phyloP scores from a whole-genome alignment of 1,140 invertebrate species.

The Drosophila nigrodunni region DNA sequence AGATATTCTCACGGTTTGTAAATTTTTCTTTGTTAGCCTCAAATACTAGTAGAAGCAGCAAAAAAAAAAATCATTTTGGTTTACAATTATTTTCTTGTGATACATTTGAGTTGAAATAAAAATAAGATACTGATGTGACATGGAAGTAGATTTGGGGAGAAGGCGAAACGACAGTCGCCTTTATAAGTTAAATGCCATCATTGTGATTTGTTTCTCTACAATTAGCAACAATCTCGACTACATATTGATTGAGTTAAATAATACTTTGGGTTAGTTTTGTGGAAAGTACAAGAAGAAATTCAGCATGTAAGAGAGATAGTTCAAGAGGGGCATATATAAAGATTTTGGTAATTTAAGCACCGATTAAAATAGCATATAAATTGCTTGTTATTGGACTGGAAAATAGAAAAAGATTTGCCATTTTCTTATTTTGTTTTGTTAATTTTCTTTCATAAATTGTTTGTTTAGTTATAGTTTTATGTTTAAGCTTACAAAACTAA shows the following conservation, averaged over 20 bases:
- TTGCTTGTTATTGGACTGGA: slow-evolving; percentile 40
- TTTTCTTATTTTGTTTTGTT: slow-evolving; percentile 35
- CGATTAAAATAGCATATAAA: slow-evolving; percentile 60
- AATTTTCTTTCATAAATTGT: slow-evolving; percentile 15
- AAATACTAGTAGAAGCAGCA: slow-evolving; percentile 55
- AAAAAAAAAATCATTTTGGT: slow-evolving; percentile 13
- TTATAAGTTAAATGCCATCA: slow-evolving; percentile 78
- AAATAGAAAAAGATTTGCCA: slow-evolving; percentile 65
- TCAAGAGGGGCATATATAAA: slow-evolving; percentile 45
- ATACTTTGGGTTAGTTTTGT: slow-evolving; percentile 64
- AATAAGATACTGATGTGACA: slow-evolving; percentile 30
- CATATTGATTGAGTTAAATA: slow-evolving; percentile 72
- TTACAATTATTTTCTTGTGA: slow-evolving; percentile 24
- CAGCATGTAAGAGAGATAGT: slow-evolving; percentile 59
- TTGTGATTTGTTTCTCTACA: slow-evolving; percentile 61
- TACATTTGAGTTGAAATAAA: slow-evolving; percentile 22
- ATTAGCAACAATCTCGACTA: slow-evolving; percentile 54
- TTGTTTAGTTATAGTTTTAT: slow-evolving; percentile 26
- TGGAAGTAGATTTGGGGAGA: slow-evolving; percentile 63
- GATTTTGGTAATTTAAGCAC: slow-evolving; percentile 62
- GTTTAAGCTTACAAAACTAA: slow-evolving; percentile 78
- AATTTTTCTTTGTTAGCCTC: slow-evolving; percentile 50
- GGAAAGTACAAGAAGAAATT: slow-evolving; percentile 68
- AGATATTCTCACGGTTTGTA: background rate
- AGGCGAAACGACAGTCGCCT: slow-evolving; percentile 20